phyloP scores from a whole-genome alignment of 2,113 vertebrate genomes.

The Anguilla japonica region DNA sequence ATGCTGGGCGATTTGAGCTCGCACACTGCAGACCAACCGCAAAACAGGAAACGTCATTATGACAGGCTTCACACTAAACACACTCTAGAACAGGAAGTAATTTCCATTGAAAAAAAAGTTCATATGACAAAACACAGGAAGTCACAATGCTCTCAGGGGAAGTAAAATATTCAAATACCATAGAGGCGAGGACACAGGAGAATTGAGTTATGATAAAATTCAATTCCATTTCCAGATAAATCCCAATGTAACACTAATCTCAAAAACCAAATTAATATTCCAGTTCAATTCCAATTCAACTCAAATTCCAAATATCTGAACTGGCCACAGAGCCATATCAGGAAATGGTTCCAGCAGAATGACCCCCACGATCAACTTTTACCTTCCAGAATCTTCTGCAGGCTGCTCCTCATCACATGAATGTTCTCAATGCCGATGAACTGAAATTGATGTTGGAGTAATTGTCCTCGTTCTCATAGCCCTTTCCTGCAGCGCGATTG shows the following conservation, averaged over 20 bases:
- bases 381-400: conserved; percentile 95
- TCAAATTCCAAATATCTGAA: no score
- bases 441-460: conserved; percentile 94
- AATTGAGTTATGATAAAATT: no score
- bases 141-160: background rate
- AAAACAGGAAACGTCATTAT: background rate
- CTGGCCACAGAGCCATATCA: no score
- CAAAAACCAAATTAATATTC: no score
- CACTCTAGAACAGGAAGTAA: background rate
- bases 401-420: conserved; percentile 95
- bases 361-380: conserved; percentile 15
- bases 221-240: no score
- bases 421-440: conserved; percentile 98
- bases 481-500: conserved; percentile 92
- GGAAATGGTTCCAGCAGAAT: no score
- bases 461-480: conserved; percentile 96
- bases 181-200: no score
- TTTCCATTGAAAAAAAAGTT: background rate
- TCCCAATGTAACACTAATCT: no score
- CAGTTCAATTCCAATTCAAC: no score
- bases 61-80: background rate
- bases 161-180: no score
- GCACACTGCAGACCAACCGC: conserved; percentile 75
- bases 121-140: background rate
- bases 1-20: conserved; percentile 86